Evolutionary conservation across 1,140 invertebrate genomes (phyloP).

Genomic region (Meloidogyne floridensis): DNA sequence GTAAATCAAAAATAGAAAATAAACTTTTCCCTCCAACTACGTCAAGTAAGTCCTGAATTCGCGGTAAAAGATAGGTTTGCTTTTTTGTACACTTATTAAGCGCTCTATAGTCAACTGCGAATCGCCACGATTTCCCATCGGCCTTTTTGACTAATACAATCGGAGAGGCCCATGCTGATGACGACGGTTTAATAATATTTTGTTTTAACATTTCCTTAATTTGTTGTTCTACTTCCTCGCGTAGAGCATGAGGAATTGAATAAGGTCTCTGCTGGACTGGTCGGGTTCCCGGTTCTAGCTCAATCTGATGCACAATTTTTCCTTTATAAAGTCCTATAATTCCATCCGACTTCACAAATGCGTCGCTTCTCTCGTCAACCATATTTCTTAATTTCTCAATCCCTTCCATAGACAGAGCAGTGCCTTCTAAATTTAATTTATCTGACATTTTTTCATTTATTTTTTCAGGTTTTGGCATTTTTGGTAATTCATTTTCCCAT

Average conservation of each 20-base stretch:
- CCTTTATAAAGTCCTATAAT: constrained; percentile 36
- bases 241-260: constrained; percentile 24
- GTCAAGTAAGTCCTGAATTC: constrained; percentile 22
- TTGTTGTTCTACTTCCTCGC: constrained; percentile 37
- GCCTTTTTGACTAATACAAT: constrained; percentile 41
- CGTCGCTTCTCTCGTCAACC: background rate
- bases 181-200: constrained; percentile 36
- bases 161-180: constrained; percentile 18
- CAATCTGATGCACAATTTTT: constrained; percentile 19
- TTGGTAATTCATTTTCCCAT: constrained; percentile 10
- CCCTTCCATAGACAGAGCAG: background rate
- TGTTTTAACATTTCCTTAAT: constrained; percentile 41
- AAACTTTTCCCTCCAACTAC: constrained; percentile 21
- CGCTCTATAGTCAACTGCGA: constrained; percentile 37
- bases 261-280: constrained; percentile 15
- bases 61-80: constrained; percentile 27
- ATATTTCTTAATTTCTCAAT: background rate
- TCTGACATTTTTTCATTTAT: background rate
- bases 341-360: constrained; percentile 15
- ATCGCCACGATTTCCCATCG: constrained; percentile 32
- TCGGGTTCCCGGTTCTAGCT: background rate
- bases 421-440: background rate
- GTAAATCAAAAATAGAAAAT: constrained; percentile 17
- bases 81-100: constrained; percentile 24
- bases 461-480: background rate